Evolutionary conservation across 2,113 vertebrate species (phyloP).

Genomic region (Polypterus bichir): DNA sequence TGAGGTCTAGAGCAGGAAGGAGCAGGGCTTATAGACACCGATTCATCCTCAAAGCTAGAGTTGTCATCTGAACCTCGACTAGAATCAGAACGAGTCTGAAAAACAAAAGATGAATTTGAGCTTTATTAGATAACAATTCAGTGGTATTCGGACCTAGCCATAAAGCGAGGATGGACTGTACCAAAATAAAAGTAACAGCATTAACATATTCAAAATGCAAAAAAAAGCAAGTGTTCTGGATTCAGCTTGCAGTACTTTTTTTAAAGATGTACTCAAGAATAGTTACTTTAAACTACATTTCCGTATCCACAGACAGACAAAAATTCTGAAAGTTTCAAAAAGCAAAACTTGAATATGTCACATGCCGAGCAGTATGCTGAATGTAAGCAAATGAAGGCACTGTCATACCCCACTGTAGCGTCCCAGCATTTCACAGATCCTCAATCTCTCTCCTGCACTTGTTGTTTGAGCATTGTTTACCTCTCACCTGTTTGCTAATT

Average conservation of each 20-base stretch:
- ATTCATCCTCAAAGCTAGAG: constrained; percentile 79
- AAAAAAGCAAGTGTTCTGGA: neutral
- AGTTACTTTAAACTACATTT: too few relatives aligned
- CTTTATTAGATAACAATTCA: neutral
- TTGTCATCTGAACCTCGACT: constrained; percentile 83
- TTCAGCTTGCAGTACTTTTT: neutral
- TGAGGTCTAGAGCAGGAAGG: constrained; percentile 66
- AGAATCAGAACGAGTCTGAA: constrained; percentile 79
- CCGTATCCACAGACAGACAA: too few relatives aligned
- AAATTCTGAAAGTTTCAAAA: too few relatives aligned
- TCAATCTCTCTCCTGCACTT: too few relatives aligned
- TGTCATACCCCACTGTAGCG: too few relatives aligned
- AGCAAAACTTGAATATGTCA: too few relatives aligned
- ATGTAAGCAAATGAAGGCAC: too few relatives aligned
- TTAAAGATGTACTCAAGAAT: too few relatives aligned
- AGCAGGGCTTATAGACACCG: constrained; percentile 64
- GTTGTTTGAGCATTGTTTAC: too few relatives aligned
- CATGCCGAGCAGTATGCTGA: too few relatives aligned
- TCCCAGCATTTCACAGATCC: too few relatives aligned
- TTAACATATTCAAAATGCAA: neutral
- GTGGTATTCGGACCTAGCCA: neutral
- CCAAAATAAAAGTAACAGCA: neutral
- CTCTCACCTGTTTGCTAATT: too few relatives aligned
- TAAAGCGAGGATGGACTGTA: neutral
- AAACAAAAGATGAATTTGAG: neutral